Conservation (phyloP, 2,113 vertebrate species). For the Sylvilagus bachmani region DNA sequence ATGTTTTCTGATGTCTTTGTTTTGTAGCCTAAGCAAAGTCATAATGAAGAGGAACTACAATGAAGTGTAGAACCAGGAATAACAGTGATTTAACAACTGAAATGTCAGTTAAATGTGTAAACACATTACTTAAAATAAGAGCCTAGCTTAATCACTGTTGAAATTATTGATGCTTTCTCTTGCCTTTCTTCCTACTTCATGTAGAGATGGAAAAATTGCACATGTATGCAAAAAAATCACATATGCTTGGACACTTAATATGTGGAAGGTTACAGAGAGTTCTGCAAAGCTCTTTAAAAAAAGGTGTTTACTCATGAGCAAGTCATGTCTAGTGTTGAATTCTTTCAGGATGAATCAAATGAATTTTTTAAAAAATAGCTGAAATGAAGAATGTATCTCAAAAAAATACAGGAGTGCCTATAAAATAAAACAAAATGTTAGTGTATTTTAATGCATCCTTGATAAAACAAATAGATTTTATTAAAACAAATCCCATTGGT, state of each 20-base stretch:
- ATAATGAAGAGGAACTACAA: not conserved
- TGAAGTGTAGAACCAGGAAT: not conserved
- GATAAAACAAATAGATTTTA: not conserved
- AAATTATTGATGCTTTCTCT: not conserved
- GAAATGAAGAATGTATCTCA: not conserved
- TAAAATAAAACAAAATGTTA: not conserved
- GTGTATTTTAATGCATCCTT: not conserved
- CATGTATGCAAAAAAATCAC: not conserved
- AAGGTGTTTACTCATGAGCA: slow-evolving; percentile 25
- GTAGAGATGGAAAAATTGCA: not conserved
- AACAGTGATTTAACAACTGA: not conserved
- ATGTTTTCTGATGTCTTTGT: not conserved
- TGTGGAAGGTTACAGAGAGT: not conserved
- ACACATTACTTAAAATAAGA: slow-evolving; percentile 9
- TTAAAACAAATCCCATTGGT: not conserved
- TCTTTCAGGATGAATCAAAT: slow-evolving; percentile 47
- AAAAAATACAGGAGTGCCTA: not conserved
- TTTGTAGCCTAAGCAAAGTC: not conserved
- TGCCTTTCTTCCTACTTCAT: not conserved
- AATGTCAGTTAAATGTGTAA: not conserved
- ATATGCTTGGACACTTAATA: not conserved
- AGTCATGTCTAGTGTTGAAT: slow-evolving; percentile 58
- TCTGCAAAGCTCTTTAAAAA: slow-evolving; percentile 41
- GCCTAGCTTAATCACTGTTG: not conserved
- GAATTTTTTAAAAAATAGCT: not conserved